Evolutionary conservation across 1,140 invertebrate species (phyloP), one percentile per base, ranked within the genome.

Genomic region (Drosophila erecta): DNA sequence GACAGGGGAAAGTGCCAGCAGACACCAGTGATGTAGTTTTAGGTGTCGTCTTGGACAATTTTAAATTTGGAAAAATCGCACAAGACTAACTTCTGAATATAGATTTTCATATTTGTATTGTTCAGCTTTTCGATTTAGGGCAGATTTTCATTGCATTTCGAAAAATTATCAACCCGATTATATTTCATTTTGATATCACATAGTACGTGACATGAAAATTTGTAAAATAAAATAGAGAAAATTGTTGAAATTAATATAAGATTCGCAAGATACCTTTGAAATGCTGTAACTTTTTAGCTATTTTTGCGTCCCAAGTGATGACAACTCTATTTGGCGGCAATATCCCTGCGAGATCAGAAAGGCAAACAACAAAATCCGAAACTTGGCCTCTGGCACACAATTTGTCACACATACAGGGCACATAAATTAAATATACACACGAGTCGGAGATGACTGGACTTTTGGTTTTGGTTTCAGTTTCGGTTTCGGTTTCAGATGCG

Each of bases 341-440:
- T 35, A 35, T 72, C 47, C 70, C 49, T 40, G 55, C 8, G 37
- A 53, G 60, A 38, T 37, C 76, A 65, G 49, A 59, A 65, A 58
- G 69, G 33, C 60, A 74, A 78, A 55, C 56, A 78, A 83, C 65
- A 69, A 66, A 38, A 85, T 73, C 41, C 62, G 64, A 81, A 81
- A 79, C 70, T 87, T 83, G 75, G 79, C 81, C 83, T 62, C 58
- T 35, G 70, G 79, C 84, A 87, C 75, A 89, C 84, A 89, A 87
- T 89, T 87, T 89, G 83, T 87, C 81, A 87, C 83, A 86, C 83
- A 86, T 72, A 79, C 70, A 83, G 74, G 61, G 61, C 67, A 87
- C 83, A 86, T 86, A 81, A 86, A 86, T 86, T 62, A 86, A 81
- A 87, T 47, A 85, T 76, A 75, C 44, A 60, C 30, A 80, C 56